Percentiles rank a stretch among this genome's conserved stretches.
Evolutionary conservation across 2,888 invertebrate genomes (phyloP).

Genomic region (Agrotis exclamationis): DNA sequence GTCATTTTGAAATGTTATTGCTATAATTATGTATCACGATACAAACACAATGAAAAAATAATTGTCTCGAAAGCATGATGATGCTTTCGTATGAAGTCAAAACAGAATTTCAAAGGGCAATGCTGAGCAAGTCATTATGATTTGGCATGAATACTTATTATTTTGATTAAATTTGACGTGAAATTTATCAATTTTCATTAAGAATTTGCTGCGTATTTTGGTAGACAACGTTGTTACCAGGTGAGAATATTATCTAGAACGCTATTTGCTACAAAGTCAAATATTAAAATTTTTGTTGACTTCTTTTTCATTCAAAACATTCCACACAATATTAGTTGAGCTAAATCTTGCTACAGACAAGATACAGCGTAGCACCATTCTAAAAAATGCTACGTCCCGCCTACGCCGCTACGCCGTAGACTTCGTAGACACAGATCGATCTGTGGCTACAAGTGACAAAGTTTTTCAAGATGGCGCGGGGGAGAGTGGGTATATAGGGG

Average conservation of each 20-base stretch:
- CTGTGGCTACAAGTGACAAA: conserved; percentile 90
- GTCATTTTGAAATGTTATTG: conserved; percentile 4
- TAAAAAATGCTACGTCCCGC: conserved; percentile 59
- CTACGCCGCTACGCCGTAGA: conserved; percentile 76
- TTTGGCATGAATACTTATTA: background rate
- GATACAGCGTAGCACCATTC: conserved; percentile 37
- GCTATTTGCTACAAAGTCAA: too few relatives aligned
- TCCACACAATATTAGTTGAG: background rate
- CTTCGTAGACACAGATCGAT: conserved; percentile 88
- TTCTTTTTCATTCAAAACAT: background rate
- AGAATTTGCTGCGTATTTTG: too few relatives aligned
- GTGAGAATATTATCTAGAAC: too few relatives aligned
- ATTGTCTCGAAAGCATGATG: background rate
- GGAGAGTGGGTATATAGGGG: conserved; percentile 75
- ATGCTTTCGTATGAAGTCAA: background rate
- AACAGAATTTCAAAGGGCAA: background rate
- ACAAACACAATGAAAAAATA: too few relatives aligned
- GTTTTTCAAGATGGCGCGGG: conserved; percentile 89
- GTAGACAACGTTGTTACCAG: too few relatives aligned
- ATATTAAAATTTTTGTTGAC: background rate
- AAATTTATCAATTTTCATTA: too few relatives aligned
- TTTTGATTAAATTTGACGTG: too few relatives aligned
- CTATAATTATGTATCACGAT: conserved; percentile 5
- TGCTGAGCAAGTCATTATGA: background rate
- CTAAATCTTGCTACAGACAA: conserved; percentile 24